Conservation (phyloP, 2,113 vertebrate species). For the Eclectus roratus region DNA sequence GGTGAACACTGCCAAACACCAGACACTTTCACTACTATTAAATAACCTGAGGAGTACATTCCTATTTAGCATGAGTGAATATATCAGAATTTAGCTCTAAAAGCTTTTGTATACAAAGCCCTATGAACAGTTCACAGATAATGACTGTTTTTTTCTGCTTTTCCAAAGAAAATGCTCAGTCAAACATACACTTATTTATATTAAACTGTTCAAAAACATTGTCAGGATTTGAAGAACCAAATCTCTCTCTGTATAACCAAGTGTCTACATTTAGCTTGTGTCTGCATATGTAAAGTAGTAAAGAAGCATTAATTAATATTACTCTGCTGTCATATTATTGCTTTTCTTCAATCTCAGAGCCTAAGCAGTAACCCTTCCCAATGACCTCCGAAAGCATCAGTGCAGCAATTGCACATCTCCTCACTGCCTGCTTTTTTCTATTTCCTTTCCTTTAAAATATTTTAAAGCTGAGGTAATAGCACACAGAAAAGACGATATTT, state of each 20-base stretch:
- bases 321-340: background rate
- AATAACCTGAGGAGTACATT: background rate
- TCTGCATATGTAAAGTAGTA: background rate
- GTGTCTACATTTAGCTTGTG: background rate
- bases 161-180: background rate
- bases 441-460: conserved; percentile 35
- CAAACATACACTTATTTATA: background rate
- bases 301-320: background rate
- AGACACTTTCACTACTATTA: background rate
- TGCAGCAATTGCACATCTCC: background rate
- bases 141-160: background rate
- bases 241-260: background rate
- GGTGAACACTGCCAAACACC: background rate
- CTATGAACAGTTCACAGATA: background rate
- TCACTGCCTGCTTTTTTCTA: background rate
- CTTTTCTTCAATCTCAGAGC: background rate
- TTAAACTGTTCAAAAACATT: background rate
- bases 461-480: background rate
- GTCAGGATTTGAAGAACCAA: background rate
- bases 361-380: background rate
- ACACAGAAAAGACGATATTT: background rate
- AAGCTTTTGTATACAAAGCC: background rate
- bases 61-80: background rate
- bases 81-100: background rate
- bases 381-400: background rate